A percentile compares a stretch with the other conserved stretches of the same genome.
These are phyloP conservation scores for Megaustenia siamemsis DNA, from an alignment of 2,888 invertebrate genomes.

Conservation along the genomic window DNA sequence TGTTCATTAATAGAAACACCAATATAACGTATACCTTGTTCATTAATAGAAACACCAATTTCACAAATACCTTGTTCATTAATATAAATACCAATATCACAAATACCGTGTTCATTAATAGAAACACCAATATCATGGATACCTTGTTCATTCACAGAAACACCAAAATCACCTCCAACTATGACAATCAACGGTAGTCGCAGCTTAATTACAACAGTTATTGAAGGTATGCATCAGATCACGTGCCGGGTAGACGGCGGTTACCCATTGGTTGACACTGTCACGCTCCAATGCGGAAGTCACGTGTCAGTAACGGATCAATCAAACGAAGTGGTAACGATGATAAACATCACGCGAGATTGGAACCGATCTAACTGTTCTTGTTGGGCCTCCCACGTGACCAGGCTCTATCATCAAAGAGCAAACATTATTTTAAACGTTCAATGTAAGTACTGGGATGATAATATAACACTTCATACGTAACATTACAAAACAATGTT, in stretches of 20 bases:
- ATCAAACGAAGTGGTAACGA: neutral
- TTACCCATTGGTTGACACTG: neutral
- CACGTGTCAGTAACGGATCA: neutral
- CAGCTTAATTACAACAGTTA: neutral
- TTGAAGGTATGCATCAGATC: neutral
- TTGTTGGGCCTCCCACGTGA: neutral
- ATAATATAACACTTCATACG: too few species aligned
- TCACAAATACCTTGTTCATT: too few species aligned
- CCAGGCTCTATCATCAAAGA: neutral
- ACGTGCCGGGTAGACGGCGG: neutral
- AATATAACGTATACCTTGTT: too few species aligned
- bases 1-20: too few species aligned
- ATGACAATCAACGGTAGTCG: neutral
- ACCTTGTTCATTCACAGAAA: neutral
- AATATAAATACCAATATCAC: too few species aligned
- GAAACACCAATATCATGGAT: too few species aligned
- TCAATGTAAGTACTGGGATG: neutral
- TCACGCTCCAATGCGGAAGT: neutral
- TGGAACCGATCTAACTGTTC: neutral
- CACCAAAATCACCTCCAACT: neutral
- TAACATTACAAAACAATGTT: too few species aligned
- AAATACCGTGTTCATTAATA: too few species aligned
- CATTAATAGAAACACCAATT: too few species aligned
- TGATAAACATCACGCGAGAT: neutral
- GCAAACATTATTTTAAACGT: neutral